Conservation (phyloP, 2,113 vertebrate genomes). For the Todiramphus chloris region DNA sequence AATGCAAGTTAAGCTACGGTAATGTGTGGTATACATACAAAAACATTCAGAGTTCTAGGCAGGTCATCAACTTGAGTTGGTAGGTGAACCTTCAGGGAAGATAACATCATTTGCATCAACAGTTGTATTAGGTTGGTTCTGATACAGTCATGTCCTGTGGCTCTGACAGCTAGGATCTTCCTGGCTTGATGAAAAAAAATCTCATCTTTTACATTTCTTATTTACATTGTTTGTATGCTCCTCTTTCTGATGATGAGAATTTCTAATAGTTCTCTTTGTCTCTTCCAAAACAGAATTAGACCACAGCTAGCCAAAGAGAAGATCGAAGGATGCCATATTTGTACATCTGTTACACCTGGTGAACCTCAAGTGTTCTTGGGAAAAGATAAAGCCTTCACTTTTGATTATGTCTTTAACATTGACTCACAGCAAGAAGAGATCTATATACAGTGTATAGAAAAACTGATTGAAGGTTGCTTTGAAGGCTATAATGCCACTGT, state of each 20-base stretch:
- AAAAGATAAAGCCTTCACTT: constrained; percentile 98
- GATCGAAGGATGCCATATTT: constrained; percentile 98
- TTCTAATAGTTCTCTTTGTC: not conserved
- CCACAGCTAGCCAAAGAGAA: constrained; percentile 96
- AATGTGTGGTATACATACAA: not conserved
- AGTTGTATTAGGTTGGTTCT: not conserved
- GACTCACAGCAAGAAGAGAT: constrained; percentile 89
- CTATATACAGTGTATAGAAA: constrained; percentile 90
- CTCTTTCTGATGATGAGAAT: not conserved
- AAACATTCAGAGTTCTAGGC: not conserved
- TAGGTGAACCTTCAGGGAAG: not conserved
- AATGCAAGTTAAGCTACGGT: not conserved
- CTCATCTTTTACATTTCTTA: not conserved
- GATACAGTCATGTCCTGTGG: not conserved
- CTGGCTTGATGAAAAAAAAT: not conserved
- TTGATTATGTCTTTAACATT: constrained; percentile 94
- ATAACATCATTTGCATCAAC: not conserved
- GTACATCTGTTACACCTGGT: constrained; percentile 91
- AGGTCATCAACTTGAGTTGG: not conserved
- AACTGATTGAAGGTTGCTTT: constrained; percentile 95
- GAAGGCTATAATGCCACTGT: constrained; percentile 98
- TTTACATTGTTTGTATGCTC: not conserved
- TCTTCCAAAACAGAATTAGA: constrained; percentile 83
- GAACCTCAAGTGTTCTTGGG: constrained; percentile 97
- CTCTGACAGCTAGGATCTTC: not conserved